Conservation (phyloP, 2,113 vertebrate species). For the Sprattus sprattus region DNA sequence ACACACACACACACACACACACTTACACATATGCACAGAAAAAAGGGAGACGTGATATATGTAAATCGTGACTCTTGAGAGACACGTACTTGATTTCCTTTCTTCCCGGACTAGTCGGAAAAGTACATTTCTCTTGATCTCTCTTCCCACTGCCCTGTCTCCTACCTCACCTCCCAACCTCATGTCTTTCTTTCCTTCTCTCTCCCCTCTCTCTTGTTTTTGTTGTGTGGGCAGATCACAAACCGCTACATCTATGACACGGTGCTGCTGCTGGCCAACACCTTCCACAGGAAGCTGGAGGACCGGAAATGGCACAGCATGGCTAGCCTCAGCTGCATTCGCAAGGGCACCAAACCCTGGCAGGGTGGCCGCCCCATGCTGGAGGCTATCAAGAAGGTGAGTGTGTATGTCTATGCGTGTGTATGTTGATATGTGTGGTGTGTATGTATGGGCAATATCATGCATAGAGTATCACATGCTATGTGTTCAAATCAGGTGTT, state of each 20-base stretch:
- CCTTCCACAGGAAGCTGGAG: constrained; percentile 96
- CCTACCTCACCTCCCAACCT: not conserved
- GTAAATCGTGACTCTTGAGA: not conserved
- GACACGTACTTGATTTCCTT: not conserved
- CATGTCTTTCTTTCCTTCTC: not conserved
- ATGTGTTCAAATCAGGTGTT: not conserved
- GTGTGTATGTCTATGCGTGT: constrained; percentile 1
- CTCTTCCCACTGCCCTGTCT: not conserved
- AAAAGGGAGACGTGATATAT: not conserved
- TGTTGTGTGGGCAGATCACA: constrained; percentile 78
- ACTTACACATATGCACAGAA: not conserved
- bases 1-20: not conserved
- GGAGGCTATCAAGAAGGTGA: constrained; percentile 97
- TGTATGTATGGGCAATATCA: not conserved
- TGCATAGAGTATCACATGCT: too few relatives aligned
- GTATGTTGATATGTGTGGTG: constrained; percentile 16
- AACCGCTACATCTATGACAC: constrained; percentile 97
- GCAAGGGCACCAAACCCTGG: constrained; percentile 97
- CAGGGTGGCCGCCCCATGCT: constrained; percentile 96
- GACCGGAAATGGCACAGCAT: constrained; percentile 99
- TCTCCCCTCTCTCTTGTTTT: constrained; percentile 16
- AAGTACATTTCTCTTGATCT: not conserved
- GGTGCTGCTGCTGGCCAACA: constrained; percentile 90
- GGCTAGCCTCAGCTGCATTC: constrained; percentile 97
- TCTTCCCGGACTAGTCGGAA: not conserved